phyloP scores from a whole-genome alignment of 2,113 vertebrate genomes.

The Melierax canorus region DNA sequence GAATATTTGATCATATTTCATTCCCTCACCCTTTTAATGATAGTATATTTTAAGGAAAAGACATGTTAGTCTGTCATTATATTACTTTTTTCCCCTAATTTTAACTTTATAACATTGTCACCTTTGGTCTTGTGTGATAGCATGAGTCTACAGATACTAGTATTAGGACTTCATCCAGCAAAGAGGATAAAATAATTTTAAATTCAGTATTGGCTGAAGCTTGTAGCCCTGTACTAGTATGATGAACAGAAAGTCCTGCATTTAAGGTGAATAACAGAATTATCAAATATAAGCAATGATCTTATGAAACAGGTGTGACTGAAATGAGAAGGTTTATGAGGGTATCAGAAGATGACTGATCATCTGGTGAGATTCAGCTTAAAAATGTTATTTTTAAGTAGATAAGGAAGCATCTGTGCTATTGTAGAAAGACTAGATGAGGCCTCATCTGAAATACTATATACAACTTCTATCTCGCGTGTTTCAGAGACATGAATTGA shows the following conservation, averaged over 20 bases:
- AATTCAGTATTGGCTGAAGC: not conserved
- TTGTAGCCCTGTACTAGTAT: not conserved
- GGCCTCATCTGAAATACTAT: not conserved
- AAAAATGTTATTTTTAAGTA: not conserved
- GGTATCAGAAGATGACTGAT: not conserved
- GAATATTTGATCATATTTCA: not conserved
- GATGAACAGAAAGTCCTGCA: not conserved
- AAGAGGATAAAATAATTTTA: not conserved
- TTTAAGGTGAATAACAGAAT: not conserved
- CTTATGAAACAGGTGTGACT: not conserved
- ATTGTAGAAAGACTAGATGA: not conserved
- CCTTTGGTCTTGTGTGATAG: not conserved
- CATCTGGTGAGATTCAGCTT: not conserved
- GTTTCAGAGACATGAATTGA: not conserved
- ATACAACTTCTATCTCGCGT: accelerated
- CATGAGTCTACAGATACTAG: not conserved
- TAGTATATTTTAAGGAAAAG: not conserved
- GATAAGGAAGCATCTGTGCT: not conserved
- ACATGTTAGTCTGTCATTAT: not conserved
- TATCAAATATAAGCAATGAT: not conserved
- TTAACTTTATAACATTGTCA: not conserved
- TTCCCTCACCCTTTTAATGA: not conserved
- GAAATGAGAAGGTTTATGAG: not conserved
- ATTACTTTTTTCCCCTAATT: not conserved
- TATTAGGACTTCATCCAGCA: not conserved